Base-by-base conservation (phyloP, 2,113 vertebrate species). In the Dascyllus trimaculatus region DNA sequence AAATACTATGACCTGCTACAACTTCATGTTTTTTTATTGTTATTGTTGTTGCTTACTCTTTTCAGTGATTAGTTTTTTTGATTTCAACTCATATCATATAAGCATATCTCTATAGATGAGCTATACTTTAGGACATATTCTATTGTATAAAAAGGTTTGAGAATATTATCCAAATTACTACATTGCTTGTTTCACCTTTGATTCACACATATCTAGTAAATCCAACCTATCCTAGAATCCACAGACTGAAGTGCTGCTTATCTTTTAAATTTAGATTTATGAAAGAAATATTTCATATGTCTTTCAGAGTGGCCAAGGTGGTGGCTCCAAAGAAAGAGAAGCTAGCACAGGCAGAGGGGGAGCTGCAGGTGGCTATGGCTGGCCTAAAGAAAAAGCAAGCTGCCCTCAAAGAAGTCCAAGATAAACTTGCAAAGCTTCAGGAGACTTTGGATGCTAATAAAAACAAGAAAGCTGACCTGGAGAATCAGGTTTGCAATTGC, bases 241-340 rank as follows among this genome's bases (percentile, higher is more conserved):
- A 43, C 15, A 2, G 13, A 14, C 18, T 54, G 7, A 26, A 29
- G 45, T 11, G 3, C 22, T 78, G 7, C 11, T n/a, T 22, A 18
- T 54, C 10, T n/a, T 24, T 29, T 38, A 5, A 26, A 19, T 48
- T 4, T 48, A 53, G 60, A 58, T 22, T 22, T 15, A 5, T 35
- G 38, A 53, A 40, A 11, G 51, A 66, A 59, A 62, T 26, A 53
- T 32, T 54, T 32, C 8, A 14, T 69, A 85, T 81, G 2, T 80
- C 85, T 58, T 61, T 70, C 59, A 97, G 96, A 83, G 96, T 96
- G 71, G 92, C 95, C 75, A 97, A 97, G 93, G 94, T 96, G 19
- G 95, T 97, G 49, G 95, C 96, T 66, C 96, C 96, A 2, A 97
- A 97, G 90, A 97, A 96, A 87, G 85, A 95, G 35, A 98, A 97